phyloP scores from a whole-genome alignment of 1,140 invertebrate genomes.

The Rhagoletis zephyria region DNA sequence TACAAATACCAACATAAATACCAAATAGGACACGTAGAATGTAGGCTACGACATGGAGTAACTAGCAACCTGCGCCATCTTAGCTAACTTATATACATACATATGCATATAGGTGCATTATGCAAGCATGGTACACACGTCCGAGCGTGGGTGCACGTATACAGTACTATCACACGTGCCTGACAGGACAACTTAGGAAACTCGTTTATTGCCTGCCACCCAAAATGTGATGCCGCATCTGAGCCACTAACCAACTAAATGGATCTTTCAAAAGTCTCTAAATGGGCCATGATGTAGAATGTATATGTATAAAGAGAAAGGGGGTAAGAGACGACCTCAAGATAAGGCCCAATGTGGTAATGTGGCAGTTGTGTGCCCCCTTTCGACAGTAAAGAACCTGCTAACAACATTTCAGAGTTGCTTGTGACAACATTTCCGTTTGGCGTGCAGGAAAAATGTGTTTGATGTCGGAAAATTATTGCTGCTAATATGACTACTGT shows the following conservation, averaged over 20 bases:
- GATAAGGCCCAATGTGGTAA: neutral
- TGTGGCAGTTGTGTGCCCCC: neutral
- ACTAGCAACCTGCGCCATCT: neutral
- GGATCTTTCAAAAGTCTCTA: neutral
- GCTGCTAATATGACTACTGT: too few relatives aligned
- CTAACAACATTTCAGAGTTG: neutral
- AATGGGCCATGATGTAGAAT: neutral
- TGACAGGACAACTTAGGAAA: neutral
- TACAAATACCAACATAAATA: neutral
- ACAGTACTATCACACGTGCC: neutral
- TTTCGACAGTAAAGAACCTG: neutral
- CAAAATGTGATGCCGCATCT: neutral
- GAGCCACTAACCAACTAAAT: constrained; percentile 25
- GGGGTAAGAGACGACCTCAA: too few relatives aligned
- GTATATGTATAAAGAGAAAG: too few relatives aligned
- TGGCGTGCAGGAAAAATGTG: neutral
- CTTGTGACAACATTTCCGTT: neutral
- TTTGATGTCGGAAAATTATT: too few relatives aligned
- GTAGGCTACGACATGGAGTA: neutral
- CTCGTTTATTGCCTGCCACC: constrained; percentile 16
- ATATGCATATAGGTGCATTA: neutral
- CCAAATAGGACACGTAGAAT: neutral
- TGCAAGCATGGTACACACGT: too few relatives aligned
- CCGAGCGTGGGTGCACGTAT: neutral
- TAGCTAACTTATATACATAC: neutral